A percentile compares a stretch with the other conserved stretches of the same genome.
phyloP scores from a whole-genome alignment of 2,797 vertebrate genomes.

The Hafferia zeledoni region DNA sequence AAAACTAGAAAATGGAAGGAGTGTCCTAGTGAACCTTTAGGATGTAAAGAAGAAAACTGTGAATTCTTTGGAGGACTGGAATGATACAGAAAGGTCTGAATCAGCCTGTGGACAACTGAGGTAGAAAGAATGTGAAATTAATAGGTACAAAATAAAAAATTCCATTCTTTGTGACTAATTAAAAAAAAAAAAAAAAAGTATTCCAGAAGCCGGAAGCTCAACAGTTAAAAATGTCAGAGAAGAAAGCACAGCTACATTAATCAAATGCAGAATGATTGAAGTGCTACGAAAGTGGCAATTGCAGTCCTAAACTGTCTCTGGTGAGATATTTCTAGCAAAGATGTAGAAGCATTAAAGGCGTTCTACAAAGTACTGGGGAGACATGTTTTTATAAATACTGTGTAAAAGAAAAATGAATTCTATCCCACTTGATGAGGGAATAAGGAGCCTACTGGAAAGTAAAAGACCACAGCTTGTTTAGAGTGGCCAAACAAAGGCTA shows the following conservation, averaged over 20 bases:
- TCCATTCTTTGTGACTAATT: neutral
- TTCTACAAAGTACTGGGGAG: neutral
- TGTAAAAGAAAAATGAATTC: neutral
- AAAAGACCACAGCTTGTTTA: neutral
- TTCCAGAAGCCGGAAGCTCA: neutral
- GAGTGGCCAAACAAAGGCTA: neutral
- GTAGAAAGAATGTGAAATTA: neutral
- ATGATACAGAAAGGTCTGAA: neutral
- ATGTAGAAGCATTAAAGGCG: neutral
- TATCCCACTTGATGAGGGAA: neutral
- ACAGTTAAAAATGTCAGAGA: neutral
- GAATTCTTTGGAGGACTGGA: neutral
- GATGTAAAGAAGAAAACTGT: neutral
- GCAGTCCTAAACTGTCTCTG: neutral
- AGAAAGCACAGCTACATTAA: neutral
- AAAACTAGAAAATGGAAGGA: neutral
- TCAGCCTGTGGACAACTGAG: neutral
- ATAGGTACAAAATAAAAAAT: neutral
- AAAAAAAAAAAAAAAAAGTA: neutral
- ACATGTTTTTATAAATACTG: neutral
- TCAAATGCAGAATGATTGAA: neutral
- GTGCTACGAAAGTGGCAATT: neutral
- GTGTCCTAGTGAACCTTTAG: neutral
- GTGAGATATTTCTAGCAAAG: neutral
- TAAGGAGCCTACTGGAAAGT: neutral